Percentiles rank a stretch among this genome's conserved stretches.
Evolutionary conservation across 2,888 invertebrate species (phyloP).

Genomic region (Hirtodrosophila trivittata): DNA sequence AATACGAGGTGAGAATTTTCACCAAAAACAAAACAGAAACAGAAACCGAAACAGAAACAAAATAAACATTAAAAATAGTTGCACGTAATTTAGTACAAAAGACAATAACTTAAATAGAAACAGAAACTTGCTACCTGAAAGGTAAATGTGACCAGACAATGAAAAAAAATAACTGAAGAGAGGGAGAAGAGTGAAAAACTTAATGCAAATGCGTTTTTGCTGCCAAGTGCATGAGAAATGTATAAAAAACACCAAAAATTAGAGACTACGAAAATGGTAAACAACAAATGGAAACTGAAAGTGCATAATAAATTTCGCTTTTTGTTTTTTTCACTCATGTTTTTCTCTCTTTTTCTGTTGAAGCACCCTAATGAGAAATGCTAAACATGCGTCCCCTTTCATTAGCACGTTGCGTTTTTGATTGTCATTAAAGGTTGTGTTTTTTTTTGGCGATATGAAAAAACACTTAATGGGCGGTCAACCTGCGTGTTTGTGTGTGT

Average conservation of each 20-base stretch:
- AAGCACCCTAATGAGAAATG: constrained; percentile 22
- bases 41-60: constrained; percentile 24
- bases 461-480: constrained; percentile 25
- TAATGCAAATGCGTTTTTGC: constrained; percentile 55
- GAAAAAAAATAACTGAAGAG: constrained; percentile 4
- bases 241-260: constrained; percentile 38
- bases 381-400: constrained; percentile 17
- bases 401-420: constrained; percentile 17
- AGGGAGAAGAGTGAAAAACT: constrained; percentile 60
- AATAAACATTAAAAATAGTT: constrained; percentile 64
- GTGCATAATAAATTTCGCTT: constrained; percentile 65
- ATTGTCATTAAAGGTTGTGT: constrained; percentile 14
- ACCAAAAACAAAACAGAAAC: constrained; percentile 40
- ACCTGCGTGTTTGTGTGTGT: constrained; percentile 12
- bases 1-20: constrained; percentile 65
- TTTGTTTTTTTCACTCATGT: constrained; percentile 10
- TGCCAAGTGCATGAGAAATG: constrained; percentile 56
- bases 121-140: constrained; percentile 40
- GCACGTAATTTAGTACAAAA: constrained; percentile 70
- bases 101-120: constrained; percentile 28
- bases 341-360: constrained; percentile 6
- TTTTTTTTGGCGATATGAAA: constrained; percentile 27
- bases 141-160: constrained; percentile 59
- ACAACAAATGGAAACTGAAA: constrained; percentile 54
- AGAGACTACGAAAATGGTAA: constrained; percentile 13